Evolutionary conservation across 2,888 invertebrate genomes (phyloP).

Genomic region (Drosophila nr. fundita): DNA sequence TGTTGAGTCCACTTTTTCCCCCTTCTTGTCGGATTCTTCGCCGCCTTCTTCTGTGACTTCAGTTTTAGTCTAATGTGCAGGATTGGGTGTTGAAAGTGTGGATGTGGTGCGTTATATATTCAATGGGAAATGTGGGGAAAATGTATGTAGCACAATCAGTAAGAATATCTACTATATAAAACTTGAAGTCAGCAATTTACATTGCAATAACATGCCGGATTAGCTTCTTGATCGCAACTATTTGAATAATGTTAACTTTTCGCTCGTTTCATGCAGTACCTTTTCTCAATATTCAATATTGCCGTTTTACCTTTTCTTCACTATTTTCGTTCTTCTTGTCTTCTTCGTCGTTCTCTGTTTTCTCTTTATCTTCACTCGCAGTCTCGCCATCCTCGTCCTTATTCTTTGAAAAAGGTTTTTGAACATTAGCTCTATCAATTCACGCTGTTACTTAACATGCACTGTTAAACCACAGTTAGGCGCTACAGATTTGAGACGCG

Average conservation of each 20-base stretch:
- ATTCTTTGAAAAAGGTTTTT: constrained; percentile 45
- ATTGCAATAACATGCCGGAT: constrained; percentile 53
- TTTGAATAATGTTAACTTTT: constrained; percentile 41
- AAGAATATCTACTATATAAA: constrained; percentile 17
- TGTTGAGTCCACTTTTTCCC: constrained; percentile 44
- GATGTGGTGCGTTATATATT: constrained; percentile 41
- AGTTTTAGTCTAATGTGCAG: constrained; percentile 53
- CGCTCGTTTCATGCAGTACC: constrained; percentile 43
- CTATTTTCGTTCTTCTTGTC: constrained; percentile 45
- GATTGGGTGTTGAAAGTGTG: constrained; percentile 25
- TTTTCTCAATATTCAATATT: neutral
- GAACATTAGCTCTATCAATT: constrained; percentile 18
- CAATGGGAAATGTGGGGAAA: constrained; percentile 31
- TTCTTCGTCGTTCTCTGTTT: constrained; percentile 33
- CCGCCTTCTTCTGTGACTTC: constrained; percentile 48
- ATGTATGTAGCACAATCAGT: constrained; percentile 52
- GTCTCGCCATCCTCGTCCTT: constrained; percentile 48
- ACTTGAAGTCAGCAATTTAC: constrained; percentile 21
- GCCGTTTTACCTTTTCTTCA: constrained; percentile 65
- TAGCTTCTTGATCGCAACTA: constrained; percentile 45
- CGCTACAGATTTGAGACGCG: constrained; percentile 1
- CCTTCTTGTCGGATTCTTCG: constrained; percentile 49
- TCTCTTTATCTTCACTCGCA: constrained; percentile 44
- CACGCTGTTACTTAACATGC: constrained; percentile 43
- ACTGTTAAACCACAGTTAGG: constrained; percentile 42